phyloP scores from a whole-genome alignment of 2,888 invertebrate genomes.

The Ectropis crepuscularia region DNA sequence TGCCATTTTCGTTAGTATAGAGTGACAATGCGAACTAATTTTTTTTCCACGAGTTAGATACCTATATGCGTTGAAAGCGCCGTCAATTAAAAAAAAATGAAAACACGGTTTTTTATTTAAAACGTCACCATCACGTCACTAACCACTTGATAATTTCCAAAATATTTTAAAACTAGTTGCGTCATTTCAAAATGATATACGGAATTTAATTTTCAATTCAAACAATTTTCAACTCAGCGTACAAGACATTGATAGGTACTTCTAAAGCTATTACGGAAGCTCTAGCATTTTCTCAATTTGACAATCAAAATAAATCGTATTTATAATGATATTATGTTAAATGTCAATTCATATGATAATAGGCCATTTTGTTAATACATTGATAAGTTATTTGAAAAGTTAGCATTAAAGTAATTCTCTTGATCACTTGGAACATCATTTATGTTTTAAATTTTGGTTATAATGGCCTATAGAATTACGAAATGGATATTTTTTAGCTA shows the following conservation, averaged over 20 bases:
- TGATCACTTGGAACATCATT: slow-evolving; percentile 37
- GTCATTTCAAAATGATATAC: slow-evolving; percentile 5
- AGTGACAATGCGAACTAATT: not conserved
- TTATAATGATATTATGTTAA: slow-evolving; percentile 49
- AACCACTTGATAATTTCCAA: not conserved
- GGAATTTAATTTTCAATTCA: not conserved
- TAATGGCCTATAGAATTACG: slow-evolving; percentile 28
- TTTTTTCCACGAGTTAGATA: not conserved
- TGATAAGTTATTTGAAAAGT: slow-evolving; percentile 42
- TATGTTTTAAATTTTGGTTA: slow-evolving; percentile 35
- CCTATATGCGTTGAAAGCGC: not conserved
- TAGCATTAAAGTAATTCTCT: slow-evolving; percentile 37
- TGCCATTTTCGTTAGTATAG: not conserved
- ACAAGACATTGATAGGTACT: slow-evolving; percentile 12
- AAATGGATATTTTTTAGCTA: slow-evolving; percentile 17
- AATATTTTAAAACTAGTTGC: not conserved
- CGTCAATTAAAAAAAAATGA: no score
- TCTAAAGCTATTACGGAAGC: slow-evolving; percentile 20
- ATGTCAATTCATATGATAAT: slow-evolving; percentile 52
- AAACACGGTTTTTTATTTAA: no score
- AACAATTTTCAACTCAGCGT: slow-evolving; percentile 18
- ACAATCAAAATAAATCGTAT: slow-evolving; percentile 37
- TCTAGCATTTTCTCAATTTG: slow-evolving; percentile 13
- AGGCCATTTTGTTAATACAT: slow-evolving; percentile 40
- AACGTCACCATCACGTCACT: not conserved